These are phyloP conservation scores for Athrips mouffetella DNA, from an alignment of 2,888 invertebrate genomes.

Conservation along the genomic window DNA sequence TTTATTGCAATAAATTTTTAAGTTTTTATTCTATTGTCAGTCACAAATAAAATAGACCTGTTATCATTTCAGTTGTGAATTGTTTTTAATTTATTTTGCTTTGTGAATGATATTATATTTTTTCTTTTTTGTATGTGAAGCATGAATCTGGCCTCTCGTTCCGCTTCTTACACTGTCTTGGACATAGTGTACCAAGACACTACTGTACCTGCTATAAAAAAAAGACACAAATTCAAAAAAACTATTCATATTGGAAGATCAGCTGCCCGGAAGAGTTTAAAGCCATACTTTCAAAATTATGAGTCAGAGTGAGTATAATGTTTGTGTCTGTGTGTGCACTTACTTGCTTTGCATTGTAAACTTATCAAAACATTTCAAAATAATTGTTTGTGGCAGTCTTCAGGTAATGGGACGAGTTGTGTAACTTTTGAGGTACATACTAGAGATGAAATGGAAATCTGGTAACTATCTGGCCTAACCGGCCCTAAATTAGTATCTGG, in stretches of 20 bases:
- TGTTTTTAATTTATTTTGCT: slow-evolving; percentile 27
- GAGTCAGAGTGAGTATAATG: slow-evolving; percentile 24
- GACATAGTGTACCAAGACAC: slow-evolving; percentile 82
- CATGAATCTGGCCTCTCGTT: slow-evolving; percentile 81
- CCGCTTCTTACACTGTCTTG: slow-evolving; percentile 81
- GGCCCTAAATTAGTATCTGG: too few species aligned
- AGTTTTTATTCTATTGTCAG: neutral
- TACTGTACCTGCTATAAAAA: slow-evolving; percentile 70
- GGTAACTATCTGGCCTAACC: too few species aligned
- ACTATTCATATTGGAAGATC: slow-evolving; percentile 74
- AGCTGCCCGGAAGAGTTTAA: slow-evolving; percentile 51
- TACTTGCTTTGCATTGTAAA: too few species aligned
- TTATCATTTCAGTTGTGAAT: too few species aligned
- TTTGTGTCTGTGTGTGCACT: slow-evolving; percentile 32
- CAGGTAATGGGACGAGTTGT: too few species aligned
- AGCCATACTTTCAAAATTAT: slow-evolving; percentile 40
- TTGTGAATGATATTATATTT: slow-evolving; percentile 36
- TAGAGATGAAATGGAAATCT: too few species aligned
- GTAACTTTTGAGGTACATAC: too few species aligned
- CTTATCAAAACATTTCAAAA: too few species aligned
- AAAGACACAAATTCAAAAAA: slow-evolving; percentile 74
- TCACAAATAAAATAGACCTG: neutral
- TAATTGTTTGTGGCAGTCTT: too few species aligned
- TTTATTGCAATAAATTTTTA: slow-evolving; percentile 13
- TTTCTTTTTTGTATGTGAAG: slow-evolving; percentile 51